Evolutionary conservation across 1,140 invertebrate species (phyloP), one percentile per base, ranked within the genome.

Genomic region (Colletes gigas): DNA sequence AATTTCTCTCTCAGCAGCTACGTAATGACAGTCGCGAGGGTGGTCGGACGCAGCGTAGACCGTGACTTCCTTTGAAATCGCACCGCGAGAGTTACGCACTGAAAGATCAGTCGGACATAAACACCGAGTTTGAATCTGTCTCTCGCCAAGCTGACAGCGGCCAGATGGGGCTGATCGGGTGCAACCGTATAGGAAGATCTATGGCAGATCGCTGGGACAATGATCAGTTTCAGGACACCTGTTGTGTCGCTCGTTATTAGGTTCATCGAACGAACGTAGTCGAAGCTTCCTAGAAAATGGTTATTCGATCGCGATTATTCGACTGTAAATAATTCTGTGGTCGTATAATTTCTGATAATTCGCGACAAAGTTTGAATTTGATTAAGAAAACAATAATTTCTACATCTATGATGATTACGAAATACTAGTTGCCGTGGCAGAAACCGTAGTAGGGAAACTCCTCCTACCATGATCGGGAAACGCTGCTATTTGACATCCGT

Each of bases 21-120:
- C 81, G 88, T 89, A 90, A 90, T 89, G 84, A 89, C 87, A 75
- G 81, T 88, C 86, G 87, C 82, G 85, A 87, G 85, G 85, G 88
- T 87, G 88, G 83, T 74, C 83, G 77, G 76, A 67, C 47, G 76
- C 65, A 59, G 62, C 72, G 44, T 85, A 82, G 86, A 81, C 81
- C 85, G 81, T 88, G 80, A 80, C 78, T 84, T 44, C 72, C 50
- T 60, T 55, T 62, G 62, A 47, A 50, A 73, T 70, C 74, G 82
- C 78, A 21, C 59, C 19, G 70, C 17, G 71, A 10, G 71, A 76
- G 78, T 41, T 73, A 67, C 73, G 62, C 68, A 69, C 70, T 69
- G 71, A 86, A 83, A 85, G 78, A 81, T 85, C 71, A 59, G 55
- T 54, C 77, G 57, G 54, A 70, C 50, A 52, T 54, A 70, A 54